phyloP scores from a whole-genome alignment of 2,797 vertebrate genomes.

The Gallinago stenura region DNA sequence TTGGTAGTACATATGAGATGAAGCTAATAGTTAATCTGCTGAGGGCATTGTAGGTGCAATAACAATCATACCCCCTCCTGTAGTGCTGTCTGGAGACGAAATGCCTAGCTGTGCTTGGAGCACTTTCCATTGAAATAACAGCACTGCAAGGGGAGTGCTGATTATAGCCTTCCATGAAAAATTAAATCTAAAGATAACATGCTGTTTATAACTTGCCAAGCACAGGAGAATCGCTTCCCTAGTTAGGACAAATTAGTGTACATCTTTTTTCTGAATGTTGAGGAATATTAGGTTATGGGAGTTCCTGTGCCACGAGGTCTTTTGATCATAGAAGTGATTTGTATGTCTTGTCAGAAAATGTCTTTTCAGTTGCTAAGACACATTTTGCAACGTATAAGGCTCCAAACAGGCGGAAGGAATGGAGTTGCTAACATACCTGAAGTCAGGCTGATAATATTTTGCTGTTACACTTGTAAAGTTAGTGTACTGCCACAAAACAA shows the following conservation, averaged over 20 bases:
- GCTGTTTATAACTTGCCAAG: constrained; percentile 23
- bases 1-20: not conserved
- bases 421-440: not conserved
- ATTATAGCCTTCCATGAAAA: constrained; percentile 35
- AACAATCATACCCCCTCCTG: not conserved
- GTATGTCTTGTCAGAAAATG: not conserved
- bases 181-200: constrained; percentile 27
- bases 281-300: not conserved
- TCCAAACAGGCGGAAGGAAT: not conserved
- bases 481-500: not conserved
- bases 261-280: not conserved
- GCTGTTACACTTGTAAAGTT: not conserved
- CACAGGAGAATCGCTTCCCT: constrained; percentile 11
- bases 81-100: not conserved
- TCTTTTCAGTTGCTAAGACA: not conserved
- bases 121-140: not conserved
- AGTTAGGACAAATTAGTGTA: constrained; percentile 8
- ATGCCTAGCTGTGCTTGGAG: not conserved
- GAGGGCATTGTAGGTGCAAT: not conserved
- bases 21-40: not conserved
- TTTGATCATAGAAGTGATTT: not conserved
- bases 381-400: not conserved
- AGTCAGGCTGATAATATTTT: not conserved
- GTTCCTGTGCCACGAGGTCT: not conserved
- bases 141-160: not conserved